These are phyloP conservation scores for Caiman crocodilus DNA, from an alignment of 2,797 vertebrate genomes.

Conservation along the genomic window DNA sequence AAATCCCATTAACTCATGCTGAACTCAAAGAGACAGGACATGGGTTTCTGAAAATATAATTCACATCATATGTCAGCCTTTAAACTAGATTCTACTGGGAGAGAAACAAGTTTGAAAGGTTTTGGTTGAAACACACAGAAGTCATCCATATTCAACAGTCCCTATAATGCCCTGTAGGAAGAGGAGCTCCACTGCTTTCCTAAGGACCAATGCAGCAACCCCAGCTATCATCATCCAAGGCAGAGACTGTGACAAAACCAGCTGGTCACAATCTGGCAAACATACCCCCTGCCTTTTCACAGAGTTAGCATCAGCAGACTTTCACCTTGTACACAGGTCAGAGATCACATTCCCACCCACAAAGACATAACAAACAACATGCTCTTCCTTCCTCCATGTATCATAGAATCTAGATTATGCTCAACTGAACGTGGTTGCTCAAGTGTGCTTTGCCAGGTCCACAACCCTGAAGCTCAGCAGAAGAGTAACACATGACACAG, in stretches of 20 bases:
- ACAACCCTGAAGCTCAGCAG: background rate
- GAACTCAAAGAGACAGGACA: background rate
- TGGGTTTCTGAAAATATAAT: background rate
- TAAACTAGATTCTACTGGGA: background rate
- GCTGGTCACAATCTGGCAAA: background rate
- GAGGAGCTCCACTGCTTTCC: background rate
- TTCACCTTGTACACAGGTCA: background rate
- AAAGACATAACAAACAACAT: background rate
- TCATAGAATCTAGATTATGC: background rate
- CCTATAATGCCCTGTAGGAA: background rate
- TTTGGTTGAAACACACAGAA: background rate
- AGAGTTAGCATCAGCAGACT: background rate
- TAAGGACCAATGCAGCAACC: background rate
- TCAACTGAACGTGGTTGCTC: background rate
- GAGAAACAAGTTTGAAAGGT: background rate
- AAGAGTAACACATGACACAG: background rate
- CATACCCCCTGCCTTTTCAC: background rate
- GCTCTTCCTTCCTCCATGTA: background rate
- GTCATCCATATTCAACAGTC: background rate
- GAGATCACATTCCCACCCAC: too few species aligned
- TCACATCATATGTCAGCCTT: too few species aligned
- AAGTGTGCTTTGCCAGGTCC: background rate
- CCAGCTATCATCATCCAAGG: background rate
- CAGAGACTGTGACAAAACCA: too few species aligned
- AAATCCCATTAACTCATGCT: background rate